These are phyloP conservation scores for Nannoperca australis DNA, from an alignment of 2,797 vertebrate species.

Conservation along the genomic window DNA sequence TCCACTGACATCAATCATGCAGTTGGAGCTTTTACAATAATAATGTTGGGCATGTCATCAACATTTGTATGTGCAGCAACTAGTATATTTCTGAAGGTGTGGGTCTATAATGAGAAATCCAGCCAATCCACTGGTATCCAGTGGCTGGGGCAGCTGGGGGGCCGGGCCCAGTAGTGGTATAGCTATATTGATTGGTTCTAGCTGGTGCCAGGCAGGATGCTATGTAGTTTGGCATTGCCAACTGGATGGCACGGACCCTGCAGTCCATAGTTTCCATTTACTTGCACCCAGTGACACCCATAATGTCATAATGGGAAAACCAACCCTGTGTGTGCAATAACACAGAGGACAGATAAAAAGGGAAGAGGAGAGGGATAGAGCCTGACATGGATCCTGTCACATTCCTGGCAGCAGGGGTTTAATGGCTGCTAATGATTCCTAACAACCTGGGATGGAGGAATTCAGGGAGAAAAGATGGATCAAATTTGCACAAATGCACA, in stretches of 20 bases:
- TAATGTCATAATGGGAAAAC: slow-evolving; percentile 62
- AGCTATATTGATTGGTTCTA: slow-evolving; percentile 55
- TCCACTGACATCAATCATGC: slow-evolving; percentile 63
- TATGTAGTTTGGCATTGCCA: slow-evolving; percentile 44
- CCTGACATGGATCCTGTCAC: slow-evolving; percentile 54
- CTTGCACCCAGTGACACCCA: slow-evolving; percentile 55
- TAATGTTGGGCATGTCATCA: slow-evolving; percentile 65
- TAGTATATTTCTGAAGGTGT: slow-evolving; percentile 48
- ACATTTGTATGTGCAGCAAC: slow-evolving; percentile 33
- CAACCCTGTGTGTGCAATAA: slow-evolving; percentile 41
- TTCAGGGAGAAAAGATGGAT: slow-evolving; percentile 29
- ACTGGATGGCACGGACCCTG: slow-evolving; percentile 49
- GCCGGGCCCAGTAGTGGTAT: slow-evolving; percentile 40
- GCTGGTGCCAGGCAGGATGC: slow-evolving; percentile 53
- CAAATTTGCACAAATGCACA: slow-evolving; percentile 6
- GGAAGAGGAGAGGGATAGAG: slow-evolving; percentile 34
- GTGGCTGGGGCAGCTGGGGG: slow-evolving; percentile 42
- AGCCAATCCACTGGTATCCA: slow-evolving; percentile 64
- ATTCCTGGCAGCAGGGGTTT: slow-evolving; percentile 55
- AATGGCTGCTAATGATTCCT: slow-evolving; percentile 50
- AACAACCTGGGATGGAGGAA: slow-evolving; percentile 53
- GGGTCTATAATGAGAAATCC: slow-evolving; percentile 73
- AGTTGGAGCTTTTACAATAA: slow-evolving; percentile 67
- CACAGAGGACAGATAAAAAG: slow-evolving; percentile 28
- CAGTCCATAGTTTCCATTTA: slow-evolving; percentile 62